Conservation (phyloP, 2,113 vertebrate genomes). For the Pelecanus crispus region DNA sequence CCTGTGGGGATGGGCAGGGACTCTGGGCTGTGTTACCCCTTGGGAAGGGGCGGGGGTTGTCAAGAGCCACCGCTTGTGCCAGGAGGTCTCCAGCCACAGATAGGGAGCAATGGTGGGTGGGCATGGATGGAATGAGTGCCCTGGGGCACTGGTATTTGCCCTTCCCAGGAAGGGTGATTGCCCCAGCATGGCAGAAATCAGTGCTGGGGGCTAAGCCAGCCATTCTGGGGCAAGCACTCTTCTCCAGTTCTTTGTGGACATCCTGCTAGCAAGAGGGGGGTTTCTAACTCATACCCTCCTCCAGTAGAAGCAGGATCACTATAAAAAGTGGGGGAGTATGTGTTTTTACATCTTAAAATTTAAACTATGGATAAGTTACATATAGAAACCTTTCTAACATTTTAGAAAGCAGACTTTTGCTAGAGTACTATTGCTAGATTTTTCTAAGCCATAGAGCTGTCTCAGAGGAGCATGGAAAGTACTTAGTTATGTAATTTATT, state of each 20-base stretch:
- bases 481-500: neutral
- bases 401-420: neutral
- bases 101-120: neutral
- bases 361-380: neutral
- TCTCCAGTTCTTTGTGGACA: neutral
- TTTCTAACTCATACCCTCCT: neutral
- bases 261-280: neutral
- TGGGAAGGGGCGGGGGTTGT: neutral
- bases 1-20: neutral
- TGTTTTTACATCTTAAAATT: neutral
- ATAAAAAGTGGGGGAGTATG: neutral
- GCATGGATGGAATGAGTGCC: neutral
- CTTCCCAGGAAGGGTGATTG: neutral
- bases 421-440: neutral
- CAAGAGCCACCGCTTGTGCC: fast-evolving
- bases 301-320: neutral
- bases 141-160: neutral
- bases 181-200: fast-evolving
- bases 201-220: neutral
- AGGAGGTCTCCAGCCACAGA: neutral
- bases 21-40: neutral
- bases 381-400: neutral
- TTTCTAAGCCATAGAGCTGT: neutral
- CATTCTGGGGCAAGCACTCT: neutral
- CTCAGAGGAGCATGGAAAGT: neutral